Evolutionary conservation across 2,888 invertebrate genomes (phyloP).

Genomic region (Stegophylla sp.): DNA sequence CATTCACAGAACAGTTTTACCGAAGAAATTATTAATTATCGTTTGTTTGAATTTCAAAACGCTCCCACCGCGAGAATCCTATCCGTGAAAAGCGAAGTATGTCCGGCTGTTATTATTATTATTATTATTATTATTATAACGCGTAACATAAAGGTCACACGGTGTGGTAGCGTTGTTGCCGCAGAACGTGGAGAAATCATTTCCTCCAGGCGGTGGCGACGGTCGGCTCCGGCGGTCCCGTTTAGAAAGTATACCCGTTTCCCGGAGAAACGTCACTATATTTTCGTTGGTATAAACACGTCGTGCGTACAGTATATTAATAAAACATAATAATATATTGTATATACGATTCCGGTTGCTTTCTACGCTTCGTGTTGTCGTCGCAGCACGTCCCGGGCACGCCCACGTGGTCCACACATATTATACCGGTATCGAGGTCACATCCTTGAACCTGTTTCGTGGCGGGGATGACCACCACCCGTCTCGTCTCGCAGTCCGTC

Average conservation of each 20-base stretch:
- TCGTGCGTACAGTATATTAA: background rate
- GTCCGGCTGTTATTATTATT: too few species aligned
- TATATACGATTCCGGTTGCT: constrained; percentile 35
- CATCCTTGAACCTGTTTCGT: constrained; percentile 53
- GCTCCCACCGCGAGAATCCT: too few species aligned
- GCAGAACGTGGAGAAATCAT: too few species aligned
- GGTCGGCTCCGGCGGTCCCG: background rate
- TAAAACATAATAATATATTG: too few species aligned
- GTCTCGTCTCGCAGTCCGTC: too few species aligned
- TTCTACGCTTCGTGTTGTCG: constrained; percentile 16
- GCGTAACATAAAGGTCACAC: too few species aligned
- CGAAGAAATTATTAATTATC: too few species aligned
- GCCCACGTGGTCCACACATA: constrained; percentile 54
- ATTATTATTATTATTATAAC: too few species aligned
- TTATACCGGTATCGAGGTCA: constrained; percentile 47
- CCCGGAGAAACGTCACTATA: constrained; percentile 33
- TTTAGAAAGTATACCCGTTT: constrained; percentile 56
- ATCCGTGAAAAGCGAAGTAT: too few species aligned
- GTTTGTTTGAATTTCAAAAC: too few species aligned
- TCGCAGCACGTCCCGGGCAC: constrained; percentile 17
- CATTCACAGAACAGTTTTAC: too few species aligned
- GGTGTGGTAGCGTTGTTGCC: too few species aligned
- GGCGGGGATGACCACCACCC: constrained; percentile 8
- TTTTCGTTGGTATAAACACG: constrained; percentile 35
- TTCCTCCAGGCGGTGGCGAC: background rate